phyloP scores from a whole-genome alignment of 2,888 invertebrate species.

The Parnassius apollo region DNA sequence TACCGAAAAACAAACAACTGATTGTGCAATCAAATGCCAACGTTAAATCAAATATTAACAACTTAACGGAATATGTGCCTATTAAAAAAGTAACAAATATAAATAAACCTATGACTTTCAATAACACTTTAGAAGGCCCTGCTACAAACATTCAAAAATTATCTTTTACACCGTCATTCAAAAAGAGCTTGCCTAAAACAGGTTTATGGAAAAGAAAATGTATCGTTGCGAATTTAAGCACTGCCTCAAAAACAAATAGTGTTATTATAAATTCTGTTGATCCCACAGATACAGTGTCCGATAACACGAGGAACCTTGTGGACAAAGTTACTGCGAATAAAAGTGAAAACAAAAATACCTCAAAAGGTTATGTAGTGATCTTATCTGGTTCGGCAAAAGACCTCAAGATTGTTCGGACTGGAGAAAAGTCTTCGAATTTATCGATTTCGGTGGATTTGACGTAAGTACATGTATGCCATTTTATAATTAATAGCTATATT shows the following conservation, averaged over 20 bases:
- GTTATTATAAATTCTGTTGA: background rate
- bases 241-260: background rate
- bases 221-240: background rate
- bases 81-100: background rate
- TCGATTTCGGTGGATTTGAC: background rate
- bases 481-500: background rate
- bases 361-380: background rate
- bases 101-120: background rate
- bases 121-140: background rate
- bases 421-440: background rate
- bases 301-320: background rate
- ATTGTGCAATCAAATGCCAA: background rate
- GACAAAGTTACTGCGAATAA: background rate
- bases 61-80: background rate
- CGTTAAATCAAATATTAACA: background rate
- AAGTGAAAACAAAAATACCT: background rate
- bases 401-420: conserved; percentile 33
- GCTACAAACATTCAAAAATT: background rate
- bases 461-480: conserved; percentile 8
- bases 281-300: background rate
- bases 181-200: background rate
- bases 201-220: background rate
- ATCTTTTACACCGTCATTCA: background rate
- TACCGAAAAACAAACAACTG: too few species aligned
- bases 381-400: conserved; percentile 43